Base-by-base conservation (phyloP, 1,140 invertebrate genomes). In the Centruroides vittatus region DNA sequence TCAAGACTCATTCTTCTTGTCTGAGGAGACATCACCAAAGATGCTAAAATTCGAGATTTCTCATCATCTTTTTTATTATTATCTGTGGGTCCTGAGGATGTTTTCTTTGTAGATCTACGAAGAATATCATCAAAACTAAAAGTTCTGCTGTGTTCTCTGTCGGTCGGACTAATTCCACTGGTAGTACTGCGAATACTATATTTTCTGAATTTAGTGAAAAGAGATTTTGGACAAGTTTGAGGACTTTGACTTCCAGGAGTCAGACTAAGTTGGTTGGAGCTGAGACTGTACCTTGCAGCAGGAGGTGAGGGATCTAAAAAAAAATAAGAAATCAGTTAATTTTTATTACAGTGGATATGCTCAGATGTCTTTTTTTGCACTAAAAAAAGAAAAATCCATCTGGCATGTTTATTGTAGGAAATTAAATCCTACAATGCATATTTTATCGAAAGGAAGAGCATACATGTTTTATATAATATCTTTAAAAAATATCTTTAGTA, bases 101-200 rank as follows among this genome's bases (percentile, higher is more conserved):
- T 5, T 51, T 35, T 3, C 12, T 34, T 2, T 35, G 7, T 34
- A 11, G 47, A 35, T 35, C 60, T 60, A 77, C 83, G 82, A 78
- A 86, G 80, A 72, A 87, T 80, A 80, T 86, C 85, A 77, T 86
- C 85, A 76, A 87, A 81, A 78, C 83, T 85, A 79, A 86, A 86
- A 67, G 85, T 85, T 77, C 84, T 77, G 66, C 80, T 36, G 0
- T 48, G 12, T 6, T 64, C 59, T 54, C 49, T 51, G 35, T 64
- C 62, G 10, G 60, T 58, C 3, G 62, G 55, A 55, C 57, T 61
- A 3, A 55, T 59, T 36, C 58, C 56, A n/a, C 56, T 57, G 11
- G 34, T 23, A 4, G 46, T 13, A 34, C 63, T 65, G 5, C 57
- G 34, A 3, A 65, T 23, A 41, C 60, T 61, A 11, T 65, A 58